These are phyloP conservation scores for Cartodere bifasciata DNA, from an alignment of 2,888 invertebrate species.

Conservation along the genomic window DNA sequence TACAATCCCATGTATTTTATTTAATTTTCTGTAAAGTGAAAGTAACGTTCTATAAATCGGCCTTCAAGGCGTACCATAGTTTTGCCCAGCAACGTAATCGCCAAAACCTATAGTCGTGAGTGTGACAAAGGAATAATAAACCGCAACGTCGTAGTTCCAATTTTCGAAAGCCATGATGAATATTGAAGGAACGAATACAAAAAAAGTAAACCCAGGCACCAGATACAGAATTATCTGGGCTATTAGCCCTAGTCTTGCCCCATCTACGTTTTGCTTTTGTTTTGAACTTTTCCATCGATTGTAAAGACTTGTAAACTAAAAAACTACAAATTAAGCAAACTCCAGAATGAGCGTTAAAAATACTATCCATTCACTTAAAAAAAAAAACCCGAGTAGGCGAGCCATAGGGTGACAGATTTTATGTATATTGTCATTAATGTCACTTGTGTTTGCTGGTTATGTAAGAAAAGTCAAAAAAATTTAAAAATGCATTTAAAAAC, in stretches of 20 bases:
- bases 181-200: constrained; percentile 75
- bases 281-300: constrained; percentile 65
- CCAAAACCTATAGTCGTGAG: constrained; percentile 86
- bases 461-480: too few species aligned
- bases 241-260: constrained; percentile 57
- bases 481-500: too few species aligned
- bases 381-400: too few species aligned
- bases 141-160: constrained; percentile 72
- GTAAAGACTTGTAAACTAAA: constrained; percentile 64
- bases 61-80: too few species aligned
- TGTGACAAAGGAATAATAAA: constrained; percentile 81
- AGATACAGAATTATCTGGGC: constrained; percentile 72
- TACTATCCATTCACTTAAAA: too few species aligned
- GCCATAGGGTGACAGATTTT: too few species aligned
- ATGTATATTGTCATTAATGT: too few species aligned
- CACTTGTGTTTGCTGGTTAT: too few species aligned
- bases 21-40: too few species aligned
- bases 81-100: constrained; percentile 86
- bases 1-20: too few species aligned
- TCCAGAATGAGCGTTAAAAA: too few species aligned
- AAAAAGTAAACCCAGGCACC: constrained; percentile 79
- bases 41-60: too few species aligned
- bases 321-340: constrained; percentile 20
- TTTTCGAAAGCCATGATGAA: constrained; percentile 74
- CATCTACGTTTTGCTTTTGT: constrained; percentile 48